phyloP scores from a whole-genome alignment of 2,888 invertebrate genomes.

The Sesia apiformis region DNA sequence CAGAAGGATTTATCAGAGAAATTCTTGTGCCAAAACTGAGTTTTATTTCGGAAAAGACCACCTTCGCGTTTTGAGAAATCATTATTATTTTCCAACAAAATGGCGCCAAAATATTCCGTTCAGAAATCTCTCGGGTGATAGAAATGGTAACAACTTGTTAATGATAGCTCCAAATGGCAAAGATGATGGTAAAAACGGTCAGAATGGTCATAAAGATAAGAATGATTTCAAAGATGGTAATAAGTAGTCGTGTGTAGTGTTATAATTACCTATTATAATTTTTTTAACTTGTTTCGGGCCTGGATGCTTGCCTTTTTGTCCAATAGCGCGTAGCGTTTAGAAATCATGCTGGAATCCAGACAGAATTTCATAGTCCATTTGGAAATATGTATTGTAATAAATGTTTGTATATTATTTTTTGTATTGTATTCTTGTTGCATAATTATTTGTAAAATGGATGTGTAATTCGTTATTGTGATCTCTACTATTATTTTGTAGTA shows the following conservation, averaged over 20 bases:
- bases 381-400: no score
- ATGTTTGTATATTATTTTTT: no score
- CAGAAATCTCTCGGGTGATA: constrained; percentile 59
- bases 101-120: constrained; percentile 66
- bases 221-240: constrained; percentile 17
- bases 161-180: constrained; percentile 77
- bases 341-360: no score
- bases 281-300: no score
- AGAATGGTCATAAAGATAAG: constrained; percentile 3
- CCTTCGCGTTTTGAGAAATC: constrained; percentile 44
- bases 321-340: no score
- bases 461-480: no score
- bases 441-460: no score
- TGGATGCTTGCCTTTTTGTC: no score
- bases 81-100: constrained; percentile 50
- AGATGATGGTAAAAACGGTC: constrained; percentile 18
- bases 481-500: no score
- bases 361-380: no score
- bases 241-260: constrained; percentile 2
- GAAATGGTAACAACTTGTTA: constrained; percentile 78
- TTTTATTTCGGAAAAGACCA: constrained; percentile 53
- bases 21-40: constrained; percentile 28
- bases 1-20: constrained; percentile 27
- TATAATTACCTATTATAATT: no score
- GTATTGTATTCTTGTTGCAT: no score